Evolutionary conservation across 2,888 invertebrate genomes (phyloP).

Genomic region (Margaritifera margaritifera): DNA sequence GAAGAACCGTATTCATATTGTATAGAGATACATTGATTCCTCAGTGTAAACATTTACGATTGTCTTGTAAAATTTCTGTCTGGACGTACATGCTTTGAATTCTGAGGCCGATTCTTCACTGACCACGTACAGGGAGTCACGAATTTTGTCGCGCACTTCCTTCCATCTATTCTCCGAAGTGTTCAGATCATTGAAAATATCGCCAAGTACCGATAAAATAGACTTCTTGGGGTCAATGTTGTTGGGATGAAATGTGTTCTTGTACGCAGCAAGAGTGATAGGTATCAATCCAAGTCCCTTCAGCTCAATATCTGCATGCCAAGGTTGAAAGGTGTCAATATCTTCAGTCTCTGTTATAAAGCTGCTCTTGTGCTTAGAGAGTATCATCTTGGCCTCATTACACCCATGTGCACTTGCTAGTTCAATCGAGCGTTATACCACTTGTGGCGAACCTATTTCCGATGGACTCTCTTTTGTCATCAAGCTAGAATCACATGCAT

Average conservation of each 20-base stretch:
- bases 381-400: slow-evolving; percentile 1
- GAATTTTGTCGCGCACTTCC: slow-evolving; percentile 29
- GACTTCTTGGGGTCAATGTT: slow-evolving; percentile 23
- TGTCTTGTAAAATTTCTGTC: slow-evolving; percentile 23
- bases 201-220: slow-evolving; percentile 18
- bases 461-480: slow-evolving; percentile 17
- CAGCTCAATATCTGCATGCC: slow-evolving; percentile 3
- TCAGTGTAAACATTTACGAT: slow-evolving; percentile 33
- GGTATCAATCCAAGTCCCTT: slow-evolving; percentile 23
- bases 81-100: slow-evolving; percentile 19
- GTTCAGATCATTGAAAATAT: slow-evolving; percentile 29
- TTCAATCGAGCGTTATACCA: slow-evolving; percentile 11
- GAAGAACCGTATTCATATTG: slow-evolving; percentile 33
- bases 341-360: slow-evolving; percentile 2
- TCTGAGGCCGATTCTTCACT: slow-evolving; percentile 11
- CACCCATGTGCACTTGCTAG: slow-evolving; percentile 16
- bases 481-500: slow-evolving; percentile 10
- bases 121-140: slow-evolving; percentile 26
- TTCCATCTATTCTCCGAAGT: slow-evolving; percentile 26
- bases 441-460: slow-evolving; percentile 13
- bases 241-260: slow-evolving; percentile 32
- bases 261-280: slow-evolving; percentile 38
- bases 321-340: slow-evolving; percentile 21
- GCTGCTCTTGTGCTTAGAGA: not conserved
- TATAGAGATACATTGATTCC: slow-evolving; percentile 32